phyloP scores from a whole-genome alignment of 2,113 vertebrate species.

The Pedionomus torquatus region DNA sequence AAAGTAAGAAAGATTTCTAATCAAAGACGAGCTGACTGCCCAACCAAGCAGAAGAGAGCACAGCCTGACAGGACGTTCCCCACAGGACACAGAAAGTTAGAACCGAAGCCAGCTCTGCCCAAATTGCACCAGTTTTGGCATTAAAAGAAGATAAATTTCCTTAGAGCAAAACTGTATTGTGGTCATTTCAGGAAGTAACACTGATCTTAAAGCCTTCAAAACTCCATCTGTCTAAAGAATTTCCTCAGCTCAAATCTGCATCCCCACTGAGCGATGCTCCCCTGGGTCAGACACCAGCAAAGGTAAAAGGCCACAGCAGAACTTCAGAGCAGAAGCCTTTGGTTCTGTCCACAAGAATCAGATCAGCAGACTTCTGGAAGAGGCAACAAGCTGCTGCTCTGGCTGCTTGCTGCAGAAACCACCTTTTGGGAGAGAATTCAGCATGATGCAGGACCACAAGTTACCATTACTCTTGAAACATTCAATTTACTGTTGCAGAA shows the following conservation, averaged over 20 bases:
- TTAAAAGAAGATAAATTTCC: not conserved
- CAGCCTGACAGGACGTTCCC: not conserved
- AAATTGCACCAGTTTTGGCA: not conserved
- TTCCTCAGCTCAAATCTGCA: not conserved
- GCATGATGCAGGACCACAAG: not conserved
- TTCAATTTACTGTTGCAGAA: fast-evolving
- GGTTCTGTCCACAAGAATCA: not conserved
- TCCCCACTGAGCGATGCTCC: fast-evolving
- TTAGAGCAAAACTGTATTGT: not conserved
- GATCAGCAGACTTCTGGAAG: not conserved
- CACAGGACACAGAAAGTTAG: not conserved
- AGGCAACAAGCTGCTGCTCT: not conserved
- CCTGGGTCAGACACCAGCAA: not conserved
- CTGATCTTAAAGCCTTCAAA: not conserved
- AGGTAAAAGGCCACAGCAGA: not conserved
- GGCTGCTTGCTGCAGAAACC: not conserved
- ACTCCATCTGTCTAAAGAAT: not conserved
- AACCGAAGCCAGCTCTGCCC: not conserved
- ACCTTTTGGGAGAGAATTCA: not conserved
- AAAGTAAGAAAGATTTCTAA: not conserved
- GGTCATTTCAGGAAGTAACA: not conserved
- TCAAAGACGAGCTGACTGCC: not conserved
- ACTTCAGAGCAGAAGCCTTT: not conserved
- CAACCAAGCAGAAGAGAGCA: not conserved
- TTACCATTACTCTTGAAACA: not conserved